A percentile compares a stretch with the other conserved stretches of the same genome.
Evolutionary conservation across 2,888 invertebrate species (phyloP).

Genomic region (Tiphia femorata): DNA sequence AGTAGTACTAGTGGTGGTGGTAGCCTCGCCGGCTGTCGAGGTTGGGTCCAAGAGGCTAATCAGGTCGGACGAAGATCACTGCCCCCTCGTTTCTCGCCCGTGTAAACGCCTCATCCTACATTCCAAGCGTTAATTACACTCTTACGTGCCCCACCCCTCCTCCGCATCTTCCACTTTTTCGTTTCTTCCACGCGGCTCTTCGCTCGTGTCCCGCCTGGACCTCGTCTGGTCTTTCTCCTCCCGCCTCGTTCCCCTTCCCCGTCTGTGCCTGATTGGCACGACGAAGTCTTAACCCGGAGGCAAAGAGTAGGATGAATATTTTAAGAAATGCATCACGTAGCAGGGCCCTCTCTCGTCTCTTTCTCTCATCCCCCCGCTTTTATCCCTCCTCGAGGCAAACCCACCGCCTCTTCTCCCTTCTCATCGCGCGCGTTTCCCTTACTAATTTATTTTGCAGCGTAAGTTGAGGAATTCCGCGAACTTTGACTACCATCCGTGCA

Average conservation of each 20-base stretch:
- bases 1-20: not conserved
- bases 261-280: slow-evolving; percentile 18
- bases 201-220: too few species aligned
- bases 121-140: slow-evolving; percentile 37
- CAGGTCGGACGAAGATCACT: slow-evolving; percentile 32
- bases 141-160: slow-evolving; percentile 20
- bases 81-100: slow-evolving; percentile 22
- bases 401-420: not conserved
- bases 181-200: not conserved
- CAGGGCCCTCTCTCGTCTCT: not conserved
- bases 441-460: slow-evolving; percentile 1
- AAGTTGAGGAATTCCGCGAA: too few species aligned
- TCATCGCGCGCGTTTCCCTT: slow-evolving; percentile 9
- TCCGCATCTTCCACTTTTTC: not conserved
- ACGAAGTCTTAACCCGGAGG: slow-evolving; percentile 1
- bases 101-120: slow-evolving; percentile 28
- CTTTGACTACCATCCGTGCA: too few species aligned
- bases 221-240: not conserved
- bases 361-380: not conserved
- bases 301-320: slow-evolving; percentile 15
- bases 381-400: not conserved
- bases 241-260: not conserved
- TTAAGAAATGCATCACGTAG: slow-evolving; percentile 5
- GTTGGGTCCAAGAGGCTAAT: slow-evolving; percentile 28
- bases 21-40: not conserved